Conservation (phyloP, 2,113 vertebrate genomes). For the Formicarius rufipectus region DNA sequence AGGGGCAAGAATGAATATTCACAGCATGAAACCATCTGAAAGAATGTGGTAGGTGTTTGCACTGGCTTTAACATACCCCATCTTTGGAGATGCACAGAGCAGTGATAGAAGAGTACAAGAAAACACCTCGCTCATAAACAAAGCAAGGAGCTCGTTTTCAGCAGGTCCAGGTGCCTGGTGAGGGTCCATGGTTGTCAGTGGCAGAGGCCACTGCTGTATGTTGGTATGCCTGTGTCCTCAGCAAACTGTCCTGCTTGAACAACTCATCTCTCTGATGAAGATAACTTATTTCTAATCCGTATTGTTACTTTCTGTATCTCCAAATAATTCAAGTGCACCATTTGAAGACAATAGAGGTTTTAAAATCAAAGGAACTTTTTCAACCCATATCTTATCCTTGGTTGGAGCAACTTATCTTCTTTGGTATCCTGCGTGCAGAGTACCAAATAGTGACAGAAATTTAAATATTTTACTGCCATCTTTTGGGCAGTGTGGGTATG, state of each 20-base stretch:
- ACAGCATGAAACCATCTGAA: neutral
- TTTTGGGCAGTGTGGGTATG: constrained; percentile 51
- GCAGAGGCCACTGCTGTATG: neutral
- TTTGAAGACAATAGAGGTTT: neutral
- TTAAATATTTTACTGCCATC: constrained; percentile 67
- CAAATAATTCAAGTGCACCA: neutral
- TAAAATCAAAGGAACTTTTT: neutral
- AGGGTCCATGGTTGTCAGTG: neutral
- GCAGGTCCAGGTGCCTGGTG: neutral
- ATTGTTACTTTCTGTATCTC: neutral
- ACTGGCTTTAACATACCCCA: neutral
- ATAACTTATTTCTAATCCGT: neutral
- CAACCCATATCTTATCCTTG: neutral
- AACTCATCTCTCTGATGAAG: neutral
- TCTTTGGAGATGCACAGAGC: neutral
- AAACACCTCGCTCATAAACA: neutral
- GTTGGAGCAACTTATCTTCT: neutral
- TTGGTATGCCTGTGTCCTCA: neutral
- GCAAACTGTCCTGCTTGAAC: neutral
- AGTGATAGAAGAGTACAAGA: neutral
- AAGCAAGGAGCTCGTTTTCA: neutral
- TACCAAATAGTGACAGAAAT: neutral
- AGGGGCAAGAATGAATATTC: neutral
- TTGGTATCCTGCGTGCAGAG: neutral
- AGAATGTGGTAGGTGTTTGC: neutral